These are phyloP conservation scores for Anolis apletophallus DNA, from an alignment of 2,797 vertebrate species.

Conservation along the genomic window DNA sequence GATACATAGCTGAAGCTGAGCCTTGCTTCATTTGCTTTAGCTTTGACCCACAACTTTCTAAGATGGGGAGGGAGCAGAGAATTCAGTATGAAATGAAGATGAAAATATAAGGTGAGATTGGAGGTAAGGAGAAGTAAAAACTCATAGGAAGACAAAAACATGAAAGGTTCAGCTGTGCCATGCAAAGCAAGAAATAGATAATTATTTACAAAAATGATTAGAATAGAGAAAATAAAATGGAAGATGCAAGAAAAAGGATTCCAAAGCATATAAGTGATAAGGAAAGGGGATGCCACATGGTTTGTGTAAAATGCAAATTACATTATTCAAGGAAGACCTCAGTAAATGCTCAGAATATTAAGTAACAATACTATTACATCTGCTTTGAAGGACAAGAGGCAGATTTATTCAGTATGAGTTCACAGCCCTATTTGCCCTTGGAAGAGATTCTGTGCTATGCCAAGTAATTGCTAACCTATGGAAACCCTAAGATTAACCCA, in stretches of 20 bases:
- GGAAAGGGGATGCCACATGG: not conserved
- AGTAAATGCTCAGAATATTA: not conserved
- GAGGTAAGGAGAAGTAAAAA: slow-evolving; percentile 30
- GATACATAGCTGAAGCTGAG: not conserved
- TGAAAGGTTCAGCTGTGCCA: slow-evolving; percentile 18
- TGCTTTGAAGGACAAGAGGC: not conserved
- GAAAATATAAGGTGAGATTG: slow-evolving; percentile 39
- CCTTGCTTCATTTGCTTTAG: slow-evolving; percentile 24
- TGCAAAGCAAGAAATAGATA: slow-evolving; percentile 27
- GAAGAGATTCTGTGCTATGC: not conserved
- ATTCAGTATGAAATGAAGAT: slow-evolving; percentile 26
- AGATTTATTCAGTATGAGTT: slow-evolving; percentile 25
- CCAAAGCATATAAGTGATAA: not conserved
- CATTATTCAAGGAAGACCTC: not conserved
- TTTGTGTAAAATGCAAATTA: not conserved
- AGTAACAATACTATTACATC: not conserved
- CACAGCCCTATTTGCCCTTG: not conserved
- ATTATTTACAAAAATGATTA: slow-evolving; percentile 52
- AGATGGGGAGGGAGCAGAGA: slow-evolving; percentile 22
- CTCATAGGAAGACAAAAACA: slow-evolving; percentile 38
- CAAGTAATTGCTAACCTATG: too few species aligned
- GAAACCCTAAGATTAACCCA: too few species aligned
- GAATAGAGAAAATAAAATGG: slow-evolving; percentile 28
- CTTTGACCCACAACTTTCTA: slow-evolving; percentile 34
- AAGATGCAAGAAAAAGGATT: slow-evolving; percentile 2